Evolutionary conservation across 2,113 vertebrate species (phyloP).

Genomic region (Rostratula benghalensis): DNA sequence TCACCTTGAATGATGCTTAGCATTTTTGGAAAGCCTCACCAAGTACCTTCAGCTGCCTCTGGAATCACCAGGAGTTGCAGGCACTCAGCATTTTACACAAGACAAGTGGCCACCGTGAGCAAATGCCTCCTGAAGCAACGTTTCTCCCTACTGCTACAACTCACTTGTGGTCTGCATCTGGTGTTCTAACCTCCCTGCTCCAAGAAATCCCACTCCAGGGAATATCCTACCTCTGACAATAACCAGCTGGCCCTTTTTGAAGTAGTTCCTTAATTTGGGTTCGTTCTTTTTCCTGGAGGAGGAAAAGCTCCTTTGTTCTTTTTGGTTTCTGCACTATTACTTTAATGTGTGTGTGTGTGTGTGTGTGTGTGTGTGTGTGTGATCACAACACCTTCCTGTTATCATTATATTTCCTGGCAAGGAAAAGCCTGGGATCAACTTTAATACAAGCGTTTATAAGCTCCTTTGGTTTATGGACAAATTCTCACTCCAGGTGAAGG

Average conservation of each 20-base stretch:
- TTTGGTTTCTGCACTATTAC: not conserved
- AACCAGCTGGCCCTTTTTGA: not conserved
- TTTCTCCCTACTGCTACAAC: not conserved
- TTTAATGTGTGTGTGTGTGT: not conserved
- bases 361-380: fast-evolving
- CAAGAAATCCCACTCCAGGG: not conserved
- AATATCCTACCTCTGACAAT: not conserved
- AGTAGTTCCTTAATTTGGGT: not conserved
- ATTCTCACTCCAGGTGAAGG: not conserved
- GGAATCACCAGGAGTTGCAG: not conserved
- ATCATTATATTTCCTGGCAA: not conserved
- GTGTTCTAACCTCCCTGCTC: not conserved
- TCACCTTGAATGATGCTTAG: not conserved
- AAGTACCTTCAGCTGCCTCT: not conserved
- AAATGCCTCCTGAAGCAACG: not conserved
- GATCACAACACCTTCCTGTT: not conserved
- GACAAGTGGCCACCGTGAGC: not conserved
- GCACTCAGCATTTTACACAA: not conserved
- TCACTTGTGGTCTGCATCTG: not conserved
- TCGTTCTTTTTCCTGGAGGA: not conserved
- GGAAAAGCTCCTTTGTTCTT: not conserved
- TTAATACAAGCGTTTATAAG: not conserved
- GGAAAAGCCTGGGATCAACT: not conserved
- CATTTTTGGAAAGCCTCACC: not conserved
- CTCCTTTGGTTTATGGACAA: not conserved